Conservation (phyloP, 1,140 invertebrate genomes). For the Homalodisca vitripennis region DNA sequence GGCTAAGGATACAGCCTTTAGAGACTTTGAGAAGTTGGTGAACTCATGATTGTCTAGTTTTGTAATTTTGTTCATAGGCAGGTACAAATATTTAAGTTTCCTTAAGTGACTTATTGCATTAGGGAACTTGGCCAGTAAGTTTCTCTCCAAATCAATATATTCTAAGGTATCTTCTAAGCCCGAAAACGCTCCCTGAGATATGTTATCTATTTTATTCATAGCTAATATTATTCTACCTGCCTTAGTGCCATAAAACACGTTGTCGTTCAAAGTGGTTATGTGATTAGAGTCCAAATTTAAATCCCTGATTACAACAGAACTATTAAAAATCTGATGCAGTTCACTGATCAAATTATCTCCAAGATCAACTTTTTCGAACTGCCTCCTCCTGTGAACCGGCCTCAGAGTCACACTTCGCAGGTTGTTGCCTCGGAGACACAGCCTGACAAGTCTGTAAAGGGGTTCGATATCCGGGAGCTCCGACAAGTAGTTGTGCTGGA, state of each 20-base stretch:
- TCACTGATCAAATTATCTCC: conserved; percentile 75
- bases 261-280: conserved; percentile 60
- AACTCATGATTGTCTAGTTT: conserved; percentile 56
- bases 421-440: conserved; percentile 80
- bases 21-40: conserved; percentile 54
- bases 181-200: conserved; percentile 68
- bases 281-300: conserved; percentile 79
- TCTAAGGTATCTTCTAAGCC: conserved; percentile 71
- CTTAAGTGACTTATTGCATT: conserved; percentile 62
- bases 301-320: conserved; percentile 71
- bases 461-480: not conserved
- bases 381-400: conserved; percentile 58
- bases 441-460: conserved; percentile 46
- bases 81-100: conserved; percentile 71
- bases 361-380: conserved; percentile 77
- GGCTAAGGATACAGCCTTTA: conserved; percentile 75
- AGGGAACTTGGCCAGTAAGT: conserved; percentile 67
- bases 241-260: conserved; percentile 65
- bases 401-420: conserved; percentile 64
- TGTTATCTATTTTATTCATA: conserved; percentile 67
- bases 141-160: conserved; percentile 81
- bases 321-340: conserved; percentile 60
- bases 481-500: conserved; percentile 69
- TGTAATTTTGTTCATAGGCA: conserved; percentile 75
- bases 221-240: conserved; percentile 74